phyloP scores from a whole-genome alignment of 1,140 invertebrate species.

The Zaprionus tsacasi region DNA sequence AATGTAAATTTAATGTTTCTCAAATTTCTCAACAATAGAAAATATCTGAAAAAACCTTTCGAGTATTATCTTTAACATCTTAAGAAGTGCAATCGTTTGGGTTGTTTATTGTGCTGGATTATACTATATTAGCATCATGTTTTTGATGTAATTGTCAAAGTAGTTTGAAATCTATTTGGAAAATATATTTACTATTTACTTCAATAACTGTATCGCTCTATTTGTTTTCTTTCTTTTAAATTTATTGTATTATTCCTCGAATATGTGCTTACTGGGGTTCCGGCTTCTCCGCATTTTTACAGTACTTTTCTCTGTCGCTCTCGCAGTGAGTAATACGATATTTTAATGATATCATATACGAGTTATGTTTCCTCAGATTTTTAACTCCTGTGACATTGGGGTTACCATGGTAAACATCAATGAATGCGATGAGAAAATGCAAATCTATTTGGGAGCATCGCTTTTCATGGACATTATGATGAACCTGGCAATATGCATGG shows the following conservation, averaged over 20 bases:
- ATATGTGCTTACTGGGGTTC: conserved; percentile 21
- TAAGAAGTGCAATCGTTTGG: too few relatives aligned
- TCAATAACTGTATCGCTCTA: background rate
- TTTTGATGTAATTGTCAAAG: background rate
- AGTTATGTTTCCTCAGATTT: background rate
- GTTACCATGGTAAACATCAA: background rate
- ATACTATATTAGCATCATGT: background rate
- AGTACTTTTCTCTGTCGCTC: background rate
- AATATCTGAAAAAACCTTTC: too few relatives aligned
- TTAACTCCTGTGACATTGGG: background rate
- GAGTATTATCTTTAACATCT: too few relatives aligned
- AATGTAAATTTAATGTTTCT: too few relatives aligned
- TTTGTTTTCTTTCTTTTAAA: background rate
- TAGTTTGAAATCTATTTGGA: background rate
- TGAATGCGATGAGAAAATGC: background rate
- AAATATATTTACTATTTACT: background rate
- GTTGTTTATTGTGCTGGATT: too few relatives aligned
- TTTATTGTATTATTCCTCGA: background rate
- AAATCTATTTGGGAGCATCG: conserved; percentile 2
- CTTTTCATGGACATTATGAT: conserved; percentile 19
- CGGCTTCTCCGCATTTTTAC: background rate
- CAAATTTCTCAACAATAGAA: too few relatives aligned
- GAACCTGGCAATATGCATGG: background rate
- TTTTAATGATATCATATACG: background rate
- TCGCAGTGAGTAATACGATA: background rate